These are phyloP conservation scores for Pseudopleuronectes americanus DNA, from an alignment of 2,797 vertebrate genomes.

Conservation along the genomic window DNA sequence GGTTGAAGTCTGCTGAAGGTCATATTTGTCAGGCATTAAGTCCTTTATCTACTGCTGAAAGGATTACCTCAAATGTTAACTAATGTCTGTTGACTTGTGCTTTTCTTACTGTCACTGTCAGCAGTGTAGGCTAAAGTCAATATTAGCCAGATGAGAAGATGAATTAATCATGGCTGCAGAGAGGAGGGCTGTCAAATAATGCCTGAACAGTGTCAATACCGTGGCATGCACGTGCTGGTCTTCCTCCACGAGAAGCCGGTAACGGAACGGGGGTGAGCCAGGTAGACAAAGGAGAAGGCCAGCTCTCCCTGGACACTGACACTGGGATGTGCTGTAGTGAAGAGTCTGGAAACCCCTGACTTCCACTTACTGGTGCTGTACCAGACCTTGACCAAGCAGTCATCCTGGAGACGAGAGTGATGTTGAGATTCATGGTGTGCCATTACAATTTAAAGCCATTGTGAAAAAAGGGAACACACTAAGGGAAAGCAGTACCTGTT, in stretches of 20 bases:
- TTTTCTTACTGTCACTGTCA: conserved; percentile 4
- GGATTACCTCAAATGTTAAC: not conserved
- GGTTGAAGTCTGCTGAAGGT: not conserved
- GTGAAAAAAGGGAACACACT: not conserved
- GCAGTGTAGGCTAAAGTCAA: not conserved
- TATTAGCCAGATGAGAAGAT: not conserved
- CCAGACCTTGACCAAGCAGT: conserved; percentile 98
- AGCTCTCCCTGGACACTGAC: conserved; percentile 82
- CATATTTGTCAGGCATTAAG: not conserved
- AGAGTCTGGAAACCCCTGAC: conserved; percentile 83
- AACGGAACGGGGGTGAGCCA: conserved; percentile 96
- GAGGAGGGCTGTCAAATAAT: not conserved
- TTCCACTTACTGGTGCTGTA: conserved; percentile 94
- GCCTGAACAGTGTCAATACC: conserved; percentile 76
- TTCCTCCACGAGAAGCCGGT: conserved; percentile 98
- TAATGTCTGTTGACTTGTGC: not conserved
- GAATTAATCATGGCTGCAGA: not conserved
- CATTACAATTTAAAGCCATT: not conserved
- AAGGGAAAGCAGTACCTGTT: not conserved
- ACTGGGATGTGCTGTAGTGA: conserved; percentile 80
- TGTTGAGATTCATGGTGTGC: not conserved
- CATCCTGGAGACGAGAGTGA: conserved; percentile 83
- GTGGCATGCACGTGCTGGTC: conserved; percentile 95
- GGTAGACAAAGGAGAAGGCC: conserved; percentile 95
- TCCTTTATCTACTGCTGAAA: not conserved